These are phyloP conservation scores for Coturnix japonica DNA, from an alignment of 2,113 vertebrate genomes.

Conservation along the genomic window DNA sequence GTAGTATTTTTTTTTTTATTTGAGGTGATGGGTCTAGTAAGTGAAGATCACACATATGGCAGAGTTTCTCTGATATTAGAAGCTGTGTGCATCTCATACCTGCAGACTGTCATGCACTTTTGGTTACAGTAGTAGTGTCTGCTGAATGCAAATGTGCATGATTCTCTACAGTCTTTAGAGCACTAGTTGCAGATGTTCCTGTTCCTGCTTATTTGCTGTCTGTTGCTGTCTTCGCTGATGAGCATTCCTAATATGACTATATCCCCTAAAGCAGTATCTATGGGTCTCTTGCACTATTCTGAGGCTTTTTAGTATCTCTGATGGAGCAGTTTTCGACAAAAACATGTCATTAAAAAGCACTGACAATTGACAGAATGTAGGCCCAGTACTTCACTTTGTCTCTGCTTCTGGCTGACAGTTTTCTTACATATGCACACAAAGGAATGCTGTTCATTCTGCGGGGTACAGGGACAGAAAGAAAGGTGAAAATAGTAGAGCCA, in stretches of 20 bases:
- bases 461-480: background rate
- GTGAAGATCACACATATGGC: background rate
- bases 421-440: background rate
- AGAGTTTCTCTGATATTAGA: background rate
- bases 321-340: background rate
- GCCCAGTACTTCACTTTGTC: background rate
- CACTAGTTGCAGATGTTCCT: background rate
- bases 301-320: background rate
- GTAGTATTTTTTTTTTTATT: background rate
- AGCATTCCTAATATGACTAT: background rate
- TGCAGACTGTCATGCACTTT: background rate
- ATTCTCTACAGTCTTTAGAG: background rate
- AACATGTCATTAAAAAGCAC: background rate
- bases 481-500: background rate
- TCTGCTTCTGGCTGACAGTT: background rate
- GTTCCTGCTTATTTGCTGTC: background rate
- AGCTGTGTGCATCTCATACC: background rate
- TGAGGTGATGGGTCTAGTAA: background rate
- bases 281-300: background rate
- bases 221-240: background rate
- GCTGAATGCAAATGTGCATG: accelerated
- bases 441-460: background rate
- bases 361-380: background rate
- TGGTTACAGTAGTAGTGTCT: background rate
- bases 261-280: background rate